Evolutionary conservation across 2,888 invertebrate genomes (phyloP), one percentile per base, ranked within the genome.

Genomic region (Hofmannophila pseudospretella): DNA sequence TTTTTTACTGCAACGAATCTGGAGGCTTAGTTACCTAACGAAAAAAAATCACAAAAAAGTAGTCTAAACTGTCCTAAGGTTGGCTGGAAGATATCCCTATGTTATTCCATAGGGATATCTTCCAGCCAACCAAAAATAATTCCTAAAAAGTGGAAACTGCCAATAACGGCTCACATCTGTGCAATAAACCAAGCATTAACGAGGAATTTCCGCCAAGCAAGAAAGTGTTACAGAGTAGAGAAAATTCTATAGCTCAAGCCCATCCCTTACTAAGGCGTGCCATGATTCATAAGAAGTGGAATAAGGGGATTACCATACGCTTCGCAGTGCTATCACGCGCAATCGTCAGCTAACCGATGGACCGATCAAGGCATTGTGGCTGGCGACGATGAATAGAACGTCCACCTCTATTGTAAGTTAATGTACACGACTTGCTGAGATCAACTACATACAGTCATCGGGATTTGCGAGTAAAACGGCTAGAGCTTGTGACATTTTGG

Each of bases 341-440:
- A 65, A 67, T 71, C 66, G 64, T 53, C 62, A 55, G 46, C 49
- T 44, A 33, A 45, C 44, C 54, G 53, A 58, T 58, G 49, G 53
- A 8, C 32, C 58, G 70, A 67, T 61, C 62, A 61, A 64, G 67
- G 67, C 65, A 69, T 71, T 71, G 70, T 72, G 74, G 76, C n/a
- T 72, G 74, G 16, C 70, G 74, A 68, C 81, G 77, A 84, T 84
- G 82, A 84, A 84, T 85, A 85, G 85, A 84, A 71, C 85, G 81
- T 84, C 82, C 77, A 84, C 85, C 84, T 80, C 78, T 80, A 85
- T 85, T 85, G 84, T 85, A 84, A 84, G 85, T 81, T 84, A 85
- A 85, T 85, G 81, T 67, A 69, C 71, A 65, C 59, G 62, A 62
- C 54, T 49, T 42, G 50, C 43, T 40, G 46, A 46, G 47, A 44